A percentile compares a stretch with the other conserved stretches of the same genome.
These are phyloP conservation scores for Neuroscelio doddi DNA, from an alignment of 2,888 invertebrate genomes.

Conservation along the genomic window DNA sequence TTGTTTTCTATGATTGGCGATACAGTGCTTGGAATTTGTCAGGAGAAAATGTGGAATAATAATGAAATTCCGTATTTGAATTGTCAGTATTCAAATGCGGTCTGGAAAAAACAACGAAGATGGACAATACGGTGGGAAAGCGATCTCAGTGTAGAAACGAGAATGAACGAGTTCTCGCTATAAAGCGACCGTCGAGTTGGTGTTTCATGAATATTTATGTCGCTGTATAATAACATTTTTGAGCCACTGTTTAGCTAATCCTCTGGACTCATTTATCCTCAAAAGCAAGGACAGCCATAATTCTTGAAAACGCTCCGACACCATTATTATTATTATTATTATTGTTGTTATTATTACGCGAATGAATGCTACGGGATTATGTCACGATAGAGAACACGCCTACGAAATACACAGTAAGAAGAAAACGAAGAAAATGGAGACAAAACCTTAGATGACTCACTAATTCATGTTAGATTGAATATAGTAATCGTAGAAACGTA, in stretches of 20 bases:
- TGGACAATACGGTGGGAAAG: slow-evolving; percentile 44
- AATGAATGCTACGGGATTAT: slow-evolving; percentile 70
- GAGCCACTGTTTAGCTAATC: slow-evolving; percentile 73
- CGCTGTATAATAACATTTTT: slow-evolving; percentile 72
- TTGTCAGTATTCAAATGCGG: slow-evolving; percentile 45
- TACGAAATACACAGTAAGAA: slow-evolving; percentile 17
- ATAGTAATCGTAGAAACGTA: too few relatives aligned
- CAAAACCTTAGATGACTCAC: background rate
- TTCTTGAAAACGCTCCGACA: slow-evolving; percentile 70
- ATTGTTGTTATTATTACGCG: slow-evolving; percentile 54
- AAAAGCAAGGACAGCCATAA: slow-evolving; percentile 71
- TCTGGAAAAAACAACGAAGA: slow-evolving; percentile 39
- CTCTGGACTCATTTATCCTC: slow-evolving; percentile 72
- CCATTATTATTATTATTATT: slow-evolving; percentile 71
- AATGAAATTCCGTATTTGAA: slow-evolving; percentile 39
- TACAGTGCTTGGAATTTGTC: background rate
- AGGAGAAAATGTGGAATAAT: slow-evolving; percentile 21
- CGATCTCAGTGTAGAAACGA: slow-evolving; percentile 46
- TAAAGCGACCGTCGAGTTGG: slow-evolving; percentile 52
- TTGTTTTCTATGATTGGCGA: background rate
- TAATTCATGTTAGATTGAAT: too few relatives aligned
- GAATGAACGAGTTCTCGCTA: slow-evolving; percentile 49
- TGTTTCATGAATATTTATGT: slow-evolving; percentile 72
- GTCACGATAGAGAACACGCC: slow-evolving; percentile 51
- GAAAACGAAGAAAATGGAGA: slow-evolving; percentile 1